These are phyloP conservation scores for Eupithecia vulgata DNA, from an alignment of 2,888 invertebrate genomes.

Conservation along the genomic window DNA sequence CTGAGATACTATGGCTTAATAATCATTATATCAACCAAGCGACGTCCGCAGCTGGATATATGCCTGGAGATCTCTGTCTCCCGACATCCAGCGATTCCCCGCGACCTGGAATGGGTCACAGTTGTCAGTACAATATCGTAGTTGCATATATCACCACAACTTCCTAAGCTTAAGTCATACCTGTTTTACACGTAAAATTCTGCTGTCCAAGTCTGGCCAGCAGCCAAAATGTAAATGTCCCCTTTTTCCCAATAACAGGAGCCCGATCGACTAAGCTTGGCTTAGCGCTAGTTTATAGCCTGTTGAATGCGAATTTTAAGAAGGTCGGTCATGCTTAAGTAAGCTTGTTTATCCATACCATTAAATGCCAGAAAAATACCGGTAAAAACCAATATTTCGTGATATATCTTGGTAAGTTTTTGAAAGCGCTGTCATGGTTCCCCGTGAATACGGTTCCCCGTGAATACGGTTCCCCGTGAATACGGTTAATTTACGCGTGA, in stretches of 20 bases:
- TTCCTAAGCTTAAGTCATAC: background rate
- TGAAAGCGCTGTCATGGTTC: background rate
- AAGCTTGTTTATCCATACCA: background rate
- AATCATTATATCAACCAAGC: too few relatives aligned
- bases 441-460: background rate
- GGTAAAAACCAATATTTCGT: background rate
- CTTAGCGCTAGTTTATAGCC: constrained; percentile 30
- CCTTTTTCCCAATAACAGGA: constrained; percentile 47
- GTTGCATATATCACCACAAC: background rate
- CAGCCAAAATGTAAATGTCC: constrained; percentile 56
- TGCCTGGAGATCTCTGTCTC: too few relatives aligned
- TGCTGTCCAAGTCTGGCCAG: constrained; percentile 13
- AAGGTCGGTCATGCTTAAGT: constrained; percentile 5
- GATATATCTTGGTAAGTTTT: background rate
- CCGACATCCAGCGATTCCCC: too few relatives aligned
- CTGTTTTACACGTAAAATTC: background rate
- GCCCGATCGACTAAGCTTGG: constrained; percentile 26
- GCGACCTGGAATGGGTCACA: background rate
- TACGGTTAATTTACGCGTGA: background rate
- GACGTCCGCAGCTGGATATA: too few relatives aligned
- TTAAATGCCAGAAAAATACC: background rate
- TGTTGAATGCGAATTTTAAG: constrained; percentile 31
- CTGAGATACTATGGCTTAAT: background rate
- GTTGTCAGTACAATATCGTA: background rate
- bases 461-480: background rate